These are phyloP conservation scores for Mellilla xanthometata DNA, from an alignment of 2,888 invertebrate species.

Conservation along the genomic window DNA sequence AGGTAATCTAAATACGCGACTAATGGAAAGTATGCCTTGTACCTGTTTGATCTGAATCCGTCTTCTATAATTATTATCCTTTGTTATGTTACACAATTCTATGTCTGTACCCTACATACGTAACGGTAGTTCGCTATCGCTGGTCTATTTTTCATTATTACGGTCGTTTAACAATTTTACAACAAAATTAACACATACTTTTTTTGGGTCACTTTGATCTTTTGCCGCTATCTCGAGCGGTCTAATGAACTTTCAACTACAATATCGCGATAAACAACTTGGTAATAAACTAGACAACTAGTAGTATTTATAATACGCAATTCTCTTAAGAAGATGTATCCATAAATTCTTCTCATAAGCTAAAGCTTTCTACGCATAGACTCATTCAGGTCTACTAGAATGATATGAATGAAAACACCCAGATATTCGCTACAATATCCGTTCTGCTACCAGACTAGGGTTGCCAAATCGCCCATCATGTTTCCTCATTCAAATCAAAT, in stretches of 20 bases:
- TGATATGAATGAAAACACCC: slow-evolving; percentile 21
- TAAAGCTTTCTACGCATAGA: background rate
- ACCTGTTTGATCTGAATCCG: slow-evolving; percentile 9
- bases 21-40: slow-evolving; percentile 6
- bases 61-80: slow-evolving; percentile 7
- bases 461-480: slow-evolving; percentile 26
- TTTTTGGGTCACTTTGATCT: slow-evolving; percentile 33
- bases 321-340: too few relatives aligned
- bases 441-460: slow-evolving; percentile 16
- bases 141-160: slow-evolving; percentile 25
- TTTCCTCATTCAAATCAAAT: slow-evolving; percentile 32
- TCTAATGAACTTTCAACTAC: slow-evolving; percentile 40
- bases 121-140: slow-evolving; percentile 27
- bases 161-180: slow-evolving; percentile 28
- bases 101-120: slow-evolving; percentile 22
- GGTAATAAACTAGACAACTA: too few relatives aligned
- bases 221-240: slow-evolving; percentile 37
- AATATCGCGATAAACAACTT: background rate
- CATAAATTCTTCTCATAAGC: background rate
- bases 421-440: background rate
- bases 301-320: too few relatives aligned
- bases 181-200: slow-evolving; percentile 24
- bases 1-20: slow-evolving; percentile 17
- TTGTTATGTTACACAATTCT: slow-evolving; percentile 7
- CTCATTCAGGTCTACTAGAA: slow-evolving; percentile 5